Evolutionary conservation across 2,888 invertebrate species (phyloP).

Genomic region (Amphipyra berbera): DNA sequence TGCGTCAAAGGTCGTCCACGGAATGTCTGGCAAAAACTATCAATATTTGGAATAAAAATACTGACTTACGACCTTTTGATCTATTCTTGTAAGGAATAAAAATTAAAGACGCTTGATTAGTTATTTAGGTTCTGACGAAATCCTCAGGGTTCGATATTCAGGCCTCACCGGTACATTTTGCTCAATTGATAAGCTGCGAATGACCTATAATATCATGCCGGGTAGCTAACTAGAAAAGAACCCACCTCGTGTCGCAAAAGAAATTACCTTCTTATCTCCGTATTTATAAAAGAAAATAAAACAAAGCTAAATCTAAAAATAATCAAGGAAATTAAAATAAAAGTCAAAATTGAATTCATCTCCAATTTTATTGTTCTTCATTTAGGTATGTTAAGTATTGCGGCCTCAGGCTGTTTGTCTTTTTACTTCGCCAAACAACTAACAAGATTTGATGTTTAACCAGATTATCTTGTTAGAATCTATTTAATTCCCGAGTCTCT

Average conservation of each 20-base stretch:
- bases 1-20: constrained; percentile 23
- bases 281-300: background rate
- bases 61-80: constrained; percentile 4
- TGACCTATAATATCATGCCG: too few relatives aligned
- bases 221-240: too few relatives aligned
- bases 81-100: too few relatives aligned
- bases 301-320: background rate
- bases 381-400: constrained; percentile 1
- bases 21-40: constrained; percentile 26
- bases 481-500: constrained; percentile 31
- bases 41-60: constrained; percentile 2
- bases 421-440: constrained; percentile 19
- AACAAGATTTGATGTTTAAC: constrained; percentile 44
- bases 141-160: background rate
- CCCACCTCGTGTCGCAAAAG: too few relatives aligned
- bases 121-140: background rate
- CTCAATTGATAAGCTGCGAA: too few relatives aligned
- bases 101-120: too few relatives aligned
- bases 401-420: constrained; percentile 25
- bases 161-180: too few relatives aligned
- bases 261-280: too few relatives aligned
- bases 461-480: constrained; percentile 34
- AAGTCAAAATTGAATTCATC: background rate
- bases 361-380: constrained; percentile 3
- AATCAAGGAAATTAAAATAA: constrained; percentile 8